Base-by-base conservation (phyloP, 2,797 vertebrate species). In the Morelia viridis region DNA sequence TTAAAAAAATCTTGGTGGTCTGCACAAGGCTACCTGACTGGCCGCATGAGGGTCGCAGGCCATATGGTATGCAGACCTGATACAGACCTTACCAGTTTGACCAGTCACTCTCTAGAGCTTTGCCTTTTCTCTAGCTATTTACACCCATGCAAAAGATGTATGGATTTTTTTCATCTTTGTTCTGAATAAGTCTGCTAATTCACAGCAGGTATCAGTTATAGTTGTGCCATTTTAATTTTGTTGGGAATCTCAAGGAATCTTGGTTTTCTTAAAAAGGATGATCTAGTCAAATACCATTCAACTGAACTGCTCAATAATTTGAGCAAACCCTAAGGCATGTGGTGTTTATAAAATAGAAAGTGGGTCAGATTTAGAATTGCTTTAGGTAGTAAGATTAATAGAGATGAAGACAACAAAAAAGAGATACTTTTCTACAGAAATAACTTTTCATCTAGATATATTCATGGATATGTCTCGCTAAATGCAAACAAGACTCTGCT, bases 301-400 rank as follows among this genome's bases (percentile, higher is more conserved):
- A 35, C 61, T 85, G 31, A 89, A 89, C 8, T 46, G 76, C 26
- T 65, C 12, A 19, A 10, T 19, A 83, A 26, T 3, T 89, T 84
- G 60, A 84, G 71, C n/a, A 31, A 64, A 28, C 9, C 15, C 0
- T 65, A 65, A 57, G 71, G n/a, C 71, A 85, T 50, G 26, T 31
- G 9, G 24, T 64, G 61, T 53, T 89, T 89, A 41, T 84, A 61
- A 17, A 31, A 26, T 50, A 85, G n/a, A 71, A 89, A 60, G 62
- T 92, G 80, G 62, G 80, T 85, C 62, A 71, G 4, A 50, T 85
- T 89, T 62, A 85, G 17, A 89, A 71, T 41, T 22, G 6, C 8
- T 85, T 89, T 62, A 91, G n/a, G n/a, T n/a, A 62, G 28, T 90
- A 31, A 86, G 86, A n/a, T 41, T 56, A 80, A 80, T 80, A 46